Base-by-base conservation (phyloP, 2,113 vertebrate genomes). In the Oryzias melastigma region DNA sequence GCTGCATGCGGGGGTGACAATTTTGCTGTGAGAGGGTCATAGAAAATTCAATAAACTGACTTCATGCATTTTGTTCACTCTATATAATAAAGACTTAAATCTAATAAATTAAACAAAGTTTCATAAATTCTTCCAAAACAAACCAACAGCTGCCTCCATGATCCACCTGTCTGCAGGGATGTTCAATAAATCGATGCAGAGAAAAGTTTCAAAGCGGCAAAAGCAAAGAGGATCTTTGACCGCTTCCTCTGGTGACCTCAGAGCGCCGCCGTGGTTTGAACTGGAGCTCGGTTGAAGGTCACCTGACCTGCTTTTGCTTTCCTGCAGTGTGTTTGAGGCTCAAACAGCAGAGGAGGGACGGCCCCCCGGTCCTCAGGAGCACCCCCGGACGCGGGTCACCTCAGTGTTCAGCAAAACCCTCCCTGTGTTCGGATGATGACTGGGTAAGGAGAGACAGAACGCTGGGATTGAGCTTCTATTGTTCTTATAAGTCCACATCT, bases 351-450 rank as follows among this genome's bases (percentile, higher is more conserved):
- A 55, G 15, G 4, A 53, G 65, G 52, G 44, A 65, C 59, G 69
- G 51, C 54, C 62, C 14, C 15, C 63, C 0, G 0, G 13, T 14
- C 0, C 0, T 4, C 27, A 5, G 16, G 16, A 41, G 14, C 4
- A 8, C 1, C 16, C n/a, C 1, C 1, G 10, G 1, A 0, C 0
- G 49, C 68, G 54, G 54, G 52, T 53, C 0, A 52, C 58, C 25
- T 12, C 51, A 4, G 16, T 91, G 88, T 58, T 1, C 48, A 5
- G 41, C 1, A 0, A 44, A 41, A 15, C 17, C 58, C 3, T 27
- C 77, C 0, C 56, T 91, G 73, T 93, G 90, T 47, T 75, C 81
- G 5, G 88, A 91, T 19, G 68, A 87, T 1, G 87, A 90, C 60
- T 86, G 76, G 90, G 91, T 92, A 29, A 86, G 83, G 70, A 24